These are phyloP conservation scores for Stictonetta naevosa DNA, from an alignment of 2,113 vertebrate genomes.

Conservation along the genomic window DNA sequence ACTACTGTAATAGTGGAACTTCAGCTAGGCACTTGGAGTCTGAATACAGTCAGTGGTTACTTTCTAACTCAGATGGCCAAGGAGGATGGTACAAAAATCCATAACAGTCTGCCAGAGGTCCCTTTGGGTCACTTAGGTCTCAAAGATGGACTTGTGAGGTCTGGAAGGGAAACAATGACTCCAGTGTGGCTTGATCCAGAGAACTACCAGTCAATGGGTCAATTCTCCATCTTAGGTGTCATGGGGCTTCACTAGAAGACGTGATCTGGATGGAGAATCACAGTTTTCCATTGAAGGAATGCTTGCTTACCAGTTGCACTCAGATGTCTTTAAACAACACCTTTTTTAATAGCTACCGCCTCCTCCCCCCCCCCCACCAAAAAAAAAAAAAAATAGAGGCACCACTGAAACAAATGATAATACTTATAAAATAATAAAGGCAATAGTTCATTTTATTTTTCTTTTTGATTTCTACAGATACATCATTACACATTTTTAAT, in stretches of 20 bases:
- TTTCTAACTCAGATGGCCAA: neutral
- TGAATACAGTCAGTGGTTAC: neutral
- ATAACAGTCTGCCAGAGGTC: neutral
- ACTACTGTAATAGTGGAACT: neutral
- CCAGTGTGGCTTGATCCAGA: neutral
- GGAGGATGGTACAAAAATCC: neutral
- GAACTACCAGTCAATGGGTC: neutral
- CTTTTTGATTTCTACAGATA: neutral
- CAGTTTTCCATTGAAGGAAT: neutral
- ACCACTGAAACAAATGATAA: neutral
- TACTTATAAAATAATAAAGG: neutral
- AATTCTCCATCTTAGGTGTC: neutral
- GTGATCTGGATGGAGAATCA: neutral
- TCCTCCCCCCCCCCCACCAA: too few species aligned
- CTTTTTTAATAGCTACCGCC: neutral
- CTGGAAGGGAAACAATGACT: neutral
- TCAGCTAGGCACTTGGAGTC: neutral
- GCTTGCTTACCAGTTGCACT: neutral
- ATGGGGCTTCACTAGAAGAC: neutral
- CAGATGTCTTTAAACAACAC: neutral
- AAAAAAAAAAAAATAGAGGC: neutral
- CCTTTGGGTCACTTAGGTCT: neutral
- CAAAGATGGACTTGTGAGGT: neutral
- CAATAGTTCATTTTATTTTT: neutral
- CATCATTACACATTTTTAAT: accelerated